These are phyloP conservation scores for Mactromeris polynyma DNA, from an alignment of 2,888 invertebrate species.

Conservation along the genomic window DNA sequence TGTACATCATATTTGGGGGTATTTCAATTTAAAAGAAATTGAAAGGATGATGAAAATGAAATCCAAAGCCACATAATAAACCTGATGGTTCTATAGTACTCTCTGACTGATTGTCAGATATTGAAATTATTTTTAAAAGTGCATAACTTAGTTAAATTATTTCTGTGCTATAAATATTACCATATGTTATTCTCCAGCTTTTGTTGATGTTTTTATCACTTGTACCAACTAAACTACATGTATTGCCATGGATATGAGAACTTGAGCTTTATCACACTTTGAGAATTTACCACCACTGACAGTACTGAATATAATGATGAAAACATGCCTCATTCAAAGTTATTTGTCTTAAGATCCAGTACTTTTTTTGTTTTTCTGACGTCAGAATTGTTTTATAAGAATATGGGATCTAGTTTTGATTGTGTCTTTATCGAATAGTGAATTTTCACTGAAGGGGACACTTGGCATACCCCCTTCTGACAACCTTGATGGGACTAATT, in stretches of 20 bases:
- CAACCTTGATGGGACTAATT: neutral
- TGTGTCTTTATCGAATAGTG: too few relatives aligned
- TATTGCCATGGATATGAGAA: neutral
- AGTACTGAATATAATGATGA: neutral
- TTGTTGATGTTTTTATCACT: neutral
- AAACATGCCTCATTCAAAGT: neutral
- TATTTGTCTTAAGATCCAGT: neutral
- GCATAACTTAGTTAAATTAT: neutral
- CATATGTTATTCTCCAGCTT: neutral
- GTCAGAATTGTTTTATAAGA: too few relatives aligned
- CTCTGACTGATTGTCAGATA: too few relatives aligned
- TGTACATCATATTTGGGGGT: neutral
- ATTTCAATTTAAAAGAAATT: neutral
- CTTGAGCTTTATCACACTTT: neutral
- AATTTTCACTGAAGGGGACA: too few relatives aligned
- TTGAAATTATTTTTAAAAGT: too few relatives aligned
- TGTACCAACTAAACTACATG: neutral
- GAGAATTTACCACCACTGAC: neutral
- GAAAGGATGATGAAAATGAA: neutral
- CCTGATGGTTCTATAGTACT: too few relatives aligned
- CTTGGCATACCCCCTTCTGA: too few relatives aligned
- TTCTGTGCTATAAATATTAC: neutral
- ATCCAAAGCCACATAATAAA: neutral
- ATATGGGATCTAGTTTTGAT: too few relatives aligned
- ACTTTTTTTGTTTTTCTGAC: neutral